phyloP scores from a whole-genome alignment of 2,113 vertebrate genomes.

The Mormoops blainvillei region DNA sequence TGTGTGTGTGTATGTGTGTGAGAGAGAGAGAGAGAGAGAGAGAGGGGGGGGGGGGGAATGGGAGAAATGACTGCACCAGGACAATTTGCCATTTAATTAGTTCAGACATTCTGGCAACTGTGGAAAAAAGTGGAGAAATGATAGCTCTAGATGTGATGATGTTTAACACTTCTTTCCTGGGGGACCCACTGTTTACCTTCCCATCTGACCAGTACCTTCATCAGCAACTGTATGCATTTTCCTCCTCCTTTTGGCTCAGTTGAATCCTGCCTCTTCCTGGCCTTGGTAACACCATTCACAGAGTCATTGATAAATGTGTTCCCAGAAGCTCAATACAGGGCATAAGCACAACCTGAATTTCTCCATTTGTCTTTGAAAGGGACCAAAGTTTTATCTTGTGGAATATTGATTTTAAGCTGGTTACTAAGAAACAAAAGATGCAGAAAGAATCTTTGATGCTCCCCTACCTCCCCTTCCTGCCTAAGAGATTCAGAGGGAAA shows the following conservation, averaged over 20 bases:
- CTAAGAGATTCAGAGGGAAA: no score
- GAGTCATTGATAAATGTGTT: not conserved
- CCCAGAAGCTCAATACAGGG: not conserved
- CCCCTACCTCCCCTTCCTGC: not conserved
- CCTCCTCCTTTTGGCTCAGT: not conserved
- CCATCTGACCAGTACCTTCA: not conserved
- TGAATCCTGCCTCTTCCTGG: not conserved
- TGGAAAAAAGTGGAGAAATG: not conserved
- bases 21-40: no score
- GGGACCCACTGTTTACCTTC: not conserved
- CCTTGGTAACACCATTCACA: no score
- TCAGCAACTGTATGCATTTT: not conserved
- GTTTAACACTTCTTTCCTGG: not conserved
- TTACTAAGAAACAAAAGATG: not conserved
- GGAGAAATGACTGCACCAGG: not conserved
- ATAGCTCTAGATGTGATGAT: not conserved
- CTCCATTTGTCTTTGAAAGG: not conserved
- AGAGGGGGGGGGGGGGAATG: no score
- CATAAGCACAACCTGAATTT: not conserved
- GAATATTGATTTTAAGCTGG: not conserved
- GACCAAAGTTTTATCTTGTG: not conserved
- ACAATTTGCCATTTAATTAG: not conserved
- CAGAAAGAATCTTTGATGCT: not conserved
- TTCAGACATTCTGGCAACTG: not conserved
- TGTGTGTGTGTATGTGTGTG: no score